Base-by-base conservation (phyloP, 2,113 vertebrate genomes). In the Gopherus flavomarginatus region DNA sequence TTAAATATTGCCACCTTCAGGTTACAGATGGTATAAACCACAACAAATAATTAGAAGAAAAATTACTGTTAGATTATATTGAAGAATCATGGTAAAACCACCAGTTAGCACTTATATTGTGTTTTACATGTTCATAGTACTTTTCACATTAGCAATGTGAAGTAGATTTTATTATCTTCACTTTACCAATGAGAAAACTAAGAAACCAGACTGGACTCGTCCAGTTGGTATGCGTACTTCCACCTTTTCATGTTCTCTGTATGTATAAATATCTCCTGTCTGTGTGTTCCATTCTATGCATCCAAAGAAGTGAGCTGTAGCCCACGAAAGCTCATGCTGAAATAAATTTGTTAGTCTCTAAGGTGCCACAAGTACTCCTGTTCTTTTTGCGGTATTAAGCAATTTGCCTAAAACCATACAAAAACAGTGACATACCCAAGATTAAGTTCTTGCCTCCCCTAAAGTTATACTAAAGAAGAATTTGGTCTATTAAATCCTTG, bases 1-100 rank as follows among this genome's bases (percentile, higher is more conserved):
- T 96, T 96, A 92, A 96, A 95, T 97, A 96, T 77, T 96, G 96
- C 93, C 97, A 97, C 89, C 94, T 97, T 97, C 94, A 97, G 94
- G 94, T 96, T 88, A 87, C 27, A 93, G 12, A n/a, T 38, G n/a
- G 90, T 77, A 95, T 57, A 96, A 93, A 21, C 88, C 82, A 69
- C 9, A 75, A 96, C 79, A 80, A 90, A 27, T 78, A 92, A 92
- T 92, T 50, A 75, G 44, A 83, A 86, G 92, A 95, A 1, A 90
- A 95, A 85, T 44, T 19, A 49, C 31, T 90, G 94, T 77, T 44
- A 44, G 11, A 26, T 44, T 77, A 77, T 77, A 77, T 12, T 77
- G 24, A 5, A 77, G 27, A 85, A 79, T 82, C 95, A 65, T 75
- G 3, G 89, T 49, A 17, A 3, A 9, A 59, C 6, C 81, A 5